Evolutionary conservation across 2,113 vertebrate genomes (phyloP), one percentile per base, ranked within the genome.

Genomic region (Sigmodon hispidus): DNA sequence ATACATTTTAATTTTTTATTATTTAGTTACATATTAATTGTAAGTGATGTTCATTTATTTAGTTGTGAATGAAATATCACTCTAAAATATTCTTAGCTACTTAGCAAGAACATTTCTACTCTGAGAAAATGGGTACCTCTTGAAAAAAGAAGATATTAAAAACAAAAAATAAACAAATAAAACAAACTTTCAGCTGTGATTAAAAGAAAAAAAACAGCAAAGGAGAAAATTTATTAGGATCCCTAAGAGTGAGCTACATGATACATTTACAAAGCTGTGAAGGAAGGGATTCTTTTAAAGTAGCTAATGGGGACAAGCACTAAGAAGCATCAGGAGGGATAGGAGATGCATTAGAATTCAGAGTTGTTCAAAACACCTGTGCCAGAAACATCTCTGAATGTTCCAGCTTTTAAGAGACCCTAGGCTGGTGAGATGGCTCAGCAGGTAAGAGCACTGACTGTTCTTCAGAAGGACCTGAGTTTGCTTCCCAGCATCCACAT

Each of bases 21-120:
- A 24, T 57, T 69, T 40, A 80, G 5, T 70, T 70, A 91, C 34
- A 72, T 85, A 31, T 36, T 59, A 70, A 59, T 9, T 36, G 17
- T 34, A 61, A 70, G 19, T 75, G 40, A 40, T 76, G 86, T 92
- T 88, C 45, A n/a, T 57, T 84, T 36, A 79, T 13, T 84, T 36
- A 79, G 13, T 34, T 88, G 40, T 90, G 31, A 84, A 85, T n/a
- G 16, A 57, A 52, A 85, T 4, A 48, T 24, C 31, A 85, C 31
- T 52, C 22, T 91, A 63, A 93, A 91, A 77, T 83, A 91, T 69
- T 52, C 5, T 87, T 75, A 81, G 59, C 63, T 88, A n/a, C 16
- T 34, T 92, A 92, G 50, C 5, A 65, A 34, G 4, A 3, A 65
- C 9, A 59, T 55, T 26, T 40, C 3, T 70, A 26, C 13, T 77